Percentiles rank a stretch among this genome's conserved stretches.
Evolutionary conservation across 2,888 invertebrate species (phyloP).

Genomic region (Pachydiplax longipennis): DNA sequence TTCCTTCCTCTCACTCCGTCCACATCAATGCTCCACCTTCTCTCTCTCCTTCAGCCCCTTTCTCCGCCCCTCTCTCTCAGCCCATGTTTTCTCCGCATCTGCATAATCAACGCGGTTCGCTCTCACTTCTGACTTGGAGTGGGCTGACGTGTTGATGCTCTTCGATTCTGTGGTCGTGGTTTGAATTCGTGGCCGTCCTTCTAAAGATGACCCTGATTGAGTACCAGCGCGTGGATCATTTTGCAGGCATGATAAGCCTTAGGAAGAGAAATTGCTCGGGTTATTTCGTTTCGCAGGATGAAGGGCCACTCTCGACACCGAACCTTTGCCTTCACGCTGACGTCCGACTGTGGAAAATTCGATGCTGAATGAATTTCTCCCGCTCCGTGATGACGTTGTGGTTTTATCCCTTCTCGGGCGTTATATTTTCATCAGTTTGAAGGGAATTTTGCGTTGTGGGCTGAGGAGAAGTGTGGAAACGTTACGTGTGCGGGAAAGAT

Average conservation of each 20-base stretch:
- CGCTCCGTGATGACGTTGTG: too few relatives aligned
- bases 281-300: too few relatives aligned
- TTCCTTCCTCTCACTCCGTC: background rate
- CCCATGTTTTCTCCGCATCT: background rate
- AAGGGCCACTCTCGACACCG: too few relatives aligned
- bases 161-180: background rate
- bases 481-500: too few relatives aligned
- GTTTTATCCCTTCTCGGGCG: too few relatives aligned
- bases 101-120: background rate
- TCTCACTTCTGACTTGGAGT: background rate
- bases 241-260: background rate
- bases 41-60: background rate
- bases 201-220: background rate
- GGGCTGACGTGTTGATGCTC: background rate
- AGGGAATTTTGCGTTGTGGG: too few relatives aligned
- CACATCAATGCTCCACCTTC: background rate
- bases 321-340: too few relatives aligned
- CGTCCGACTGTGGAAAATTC: too few relatives aligned
- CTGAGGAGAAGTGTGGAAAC: too few relatives aligned
- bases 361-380: too few relatives aligned
- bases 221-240: background rate
- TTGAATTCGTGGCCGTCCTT: background rate
- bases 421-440: too few relatives aligned
- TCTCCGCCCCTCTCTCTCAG: background rate
- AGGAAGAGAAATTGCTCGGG: background rate